Evolutionary conservation across 2,888 invertebrate genomes (phyloP).

Genomic region (Lasioglossum zephyrum): DNA sequence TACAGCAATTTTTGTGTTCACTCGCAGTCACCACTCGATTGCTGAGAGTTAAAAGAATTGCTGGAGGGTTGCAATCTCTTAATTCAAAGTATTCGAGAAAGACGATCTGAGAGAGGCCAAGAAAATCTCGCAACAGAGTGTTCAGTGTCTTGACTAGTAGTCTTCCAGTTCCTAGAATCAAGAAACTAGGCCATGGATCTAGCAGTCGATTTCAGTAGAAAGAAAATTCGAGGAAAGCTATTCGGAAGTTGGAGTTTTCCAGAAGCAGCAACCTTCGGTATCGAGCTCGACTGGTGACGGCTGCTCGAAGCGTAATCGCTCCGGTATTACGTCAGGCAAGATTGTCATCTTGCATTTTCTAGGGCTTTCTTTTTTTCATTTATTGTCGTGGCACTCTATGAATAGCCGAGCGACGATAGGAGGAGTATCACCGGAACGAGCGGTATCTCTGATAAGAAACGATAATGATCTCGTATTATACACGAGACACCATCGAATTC

Average conservation of each 20-base stretch:
- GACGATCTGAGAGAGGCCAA: background rate
- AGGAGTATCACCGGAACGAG: background rate
- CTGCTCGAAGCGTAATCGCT: background rate
- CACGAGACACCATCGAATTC: slow-evolving; percentile 47
- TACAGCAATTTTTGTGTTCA: too few species aligned
- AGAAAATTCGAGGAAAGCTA: background rate
- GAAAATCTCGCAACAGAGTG: background rate
- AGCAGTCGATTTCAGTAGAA: background rate
- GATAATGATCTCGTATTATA: slow-evolving; percentile 53
- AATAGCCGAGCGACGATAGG: background rate
- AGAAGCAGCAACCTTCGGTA: background rate
- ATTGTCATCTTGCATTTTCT: slow-evolving; percentile 18
- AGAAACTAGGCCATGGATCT: slow-evolving; percentile 4
- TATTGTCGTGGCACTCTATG: background rate
- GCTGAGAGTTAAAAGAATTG: background rate
- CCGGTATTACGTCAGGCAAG: background rate
- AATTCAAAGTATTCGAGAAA: background rate
- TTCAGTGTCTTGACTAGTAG: background rate
- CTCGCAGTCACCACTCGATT: too few species aligned
- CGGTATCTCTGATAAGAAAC: slow-evolving; percentile 33
- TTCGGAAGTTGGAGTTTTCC: background rate
- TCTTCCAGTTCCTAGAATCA: background rate
- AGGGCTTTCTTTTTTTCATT: background rate
- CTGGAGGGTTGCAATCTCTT: background rate
- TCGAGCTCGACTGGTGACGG: background rate